Base-by-base conservation (phyloP, 2,888 invertebrate species). In the Drosophila cyrtoloma region DNA sequence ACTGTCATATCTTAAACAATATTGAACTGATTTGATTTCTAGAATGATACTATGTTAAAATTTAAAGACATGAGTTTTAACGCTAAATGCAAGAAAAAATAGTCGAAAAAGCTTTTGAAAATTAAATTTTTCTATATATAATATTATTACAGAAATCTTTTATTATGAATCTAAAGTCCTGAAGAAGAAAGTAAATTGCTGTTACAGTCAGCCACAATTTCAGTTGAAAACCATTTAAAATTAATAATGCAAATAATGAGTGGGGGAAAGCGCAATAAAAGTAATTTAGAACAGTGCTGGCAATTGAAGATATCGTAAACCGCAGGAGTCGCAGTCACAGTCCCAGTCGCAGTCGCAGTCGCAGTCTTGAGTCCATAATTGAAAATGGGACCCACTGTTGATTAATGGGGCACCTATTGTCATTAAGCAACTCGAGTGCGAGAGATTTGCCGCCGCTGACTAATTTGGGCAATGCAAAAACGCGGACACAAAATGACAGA, bases 391-490 rank as follows among this genome's bases (percentile, higher is more conserved):
- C 37, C 72, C 62, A 64, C 60, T 60, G 79, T 60, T 77, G 77
- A 79, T 73, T 76, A 73, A 73, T 73, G 66, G 51, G 30, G 57
- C 79, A 59, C 53, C 72, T 60, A 71, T 73, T 81, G 83, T 80
- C 68, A 71, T 77, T 73, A 70, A 77, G 67, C 59, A 63, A 35
- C 14, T 33, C 47, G 57, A 71, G 55, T 50, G 55, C 55, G 26
- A 72, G 61, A 69, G 65, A 76, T 81, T 81, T 77, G 63, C 74
- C 62, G 67, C 73, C 57, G 63, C 57, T 62, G 68, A 79, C 82
- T 81, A 79, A 81, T 82, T 82, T 77, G 52, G 16, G 37, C 55
- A 66, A 42, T 58, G 62, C 44, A 57, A 55, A 58, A 63, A 12
- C 22, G 32, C 10, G 30, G 16, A 28, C 50, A 53, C 53, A 62